Evolutionary conservation across 2,113 vertebrate genomes (phyloP).

Genomic region (Cyanoramphus novaezelandiae): DNA sequence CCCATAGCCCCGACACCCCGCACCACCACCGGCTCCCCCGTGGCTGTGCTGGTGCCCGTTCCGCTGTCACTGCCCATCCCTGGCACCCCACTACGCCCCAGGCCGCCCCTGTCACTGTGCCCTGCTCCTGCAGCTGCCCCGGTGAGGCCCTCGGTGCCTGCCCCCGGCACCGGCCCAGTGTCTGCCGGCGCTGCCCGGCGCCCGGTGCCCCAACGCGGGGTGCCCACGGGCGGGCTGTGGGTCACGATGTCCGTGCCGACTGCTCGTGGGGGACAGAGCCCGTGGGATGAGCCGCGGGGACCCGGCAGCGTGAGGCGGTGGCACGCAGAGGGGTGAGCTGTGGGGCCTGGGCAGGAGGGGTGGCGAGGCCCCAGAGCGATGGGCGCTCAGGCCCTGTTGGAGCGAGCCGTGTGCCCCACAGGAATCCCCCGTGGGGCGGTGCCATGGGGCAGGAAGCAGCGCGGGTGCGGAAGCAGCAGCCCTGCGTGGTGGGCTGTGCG

Average conservation of each 20-base stretch:
- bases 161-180: background rate
- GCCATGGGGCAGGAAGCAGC: background rate
- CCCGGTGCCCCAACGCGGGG: background rate
- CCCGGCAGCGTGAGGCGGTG: fast-evolving
- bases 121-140: background rate
- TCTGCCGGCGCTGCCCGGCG: background rate
- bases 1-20: background rate
- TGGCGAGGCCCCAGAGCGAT: fast-evolving
- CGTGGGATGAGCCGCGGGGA: background rate
- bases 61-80: background rate
- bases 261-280: background rate
- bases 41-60: too few relatives aligned
- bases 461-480: background rate
- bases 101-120: background rate
- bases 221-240: fast-evolving
- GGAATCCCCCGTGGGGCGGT: background rate
- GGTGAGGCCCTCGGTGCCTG: too few relatives aligned
- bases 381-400: fast-evolving
- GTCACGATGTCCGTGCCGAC: fast-evolving
- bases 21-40: background rate
- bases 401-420: fast-evolving
- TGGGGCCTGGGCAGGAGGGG: background rate
- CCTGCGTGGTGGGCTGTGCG: fast-evolving
- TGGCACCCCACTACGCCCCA: fast-evolving
- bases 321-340: fast-evolving